A percentile compares a stretch with the other conserved stretches of the same genome.
Evolutionary conservation across 2,113 vertebrate species (phyloP).

Genomic region (Centrocercus urophasianus): DNA sequence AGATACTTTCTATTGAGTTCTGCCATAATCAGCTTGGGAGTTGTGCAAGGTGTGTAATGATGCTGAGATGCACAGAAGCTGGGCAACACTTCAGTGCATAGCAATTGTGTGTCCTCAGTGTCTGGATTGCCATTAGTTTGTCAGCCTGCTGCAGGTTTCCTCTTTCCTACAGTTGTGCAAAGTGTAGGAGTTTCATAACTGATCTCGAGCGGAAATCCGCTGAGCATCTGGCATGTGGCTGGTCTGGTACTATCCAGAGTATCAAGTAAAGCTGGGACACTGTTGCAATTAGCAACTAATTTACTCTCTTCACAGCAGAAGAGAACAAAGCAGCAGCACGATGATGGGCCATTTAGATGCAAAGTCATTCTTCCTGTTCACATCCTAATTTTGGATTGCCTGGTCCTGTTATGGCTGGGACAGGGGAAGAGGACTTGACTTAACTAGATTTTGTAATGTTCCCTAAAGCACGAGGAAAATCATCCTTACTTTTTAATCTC

Average conservation of each 20-base stretch:
- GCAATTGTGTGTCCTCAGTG: rapidly evolving
- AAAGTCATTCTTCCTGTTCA: neutral
- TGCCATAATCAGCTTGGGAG: rapidly evolving
- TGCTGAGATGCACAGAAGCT: too few relatives aligned
- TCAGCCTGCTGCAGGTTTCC: neutral
- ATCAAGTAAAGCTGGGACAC: neutral
- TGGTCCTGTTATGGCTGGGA: neutral
- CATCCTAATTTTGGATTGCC: rapidly evolving
- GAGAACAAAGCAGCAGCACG: neutral
- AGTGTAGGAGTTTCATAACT: neutral
- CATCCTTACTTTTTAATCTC: neutral
- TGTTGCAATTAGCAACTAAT: neutral
- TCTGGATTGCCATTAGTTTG: too few relatives aligned
- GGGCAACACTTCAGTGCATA: rapidly evolving
- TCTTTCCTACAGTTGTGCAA: neutral
- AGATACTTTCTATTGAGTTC: too few relatives aligned
- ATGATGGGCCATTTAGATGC: neutral
- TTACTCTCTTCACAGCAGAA: neutral
- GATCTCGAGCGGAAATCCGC: rapidly evolving
- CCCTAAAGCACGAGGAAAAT: neutral
- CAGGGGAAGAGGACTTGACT: neutral
- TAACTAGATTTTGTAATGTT: neutral
- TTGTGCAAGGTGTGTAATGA: rapidly evolving
- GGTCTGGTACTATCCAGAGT: neutral
- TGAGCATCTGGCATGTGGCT: neutral